Conservation (phyloP, 1,140 invertebrate species). For the Caerostris extrusa region DNA sequence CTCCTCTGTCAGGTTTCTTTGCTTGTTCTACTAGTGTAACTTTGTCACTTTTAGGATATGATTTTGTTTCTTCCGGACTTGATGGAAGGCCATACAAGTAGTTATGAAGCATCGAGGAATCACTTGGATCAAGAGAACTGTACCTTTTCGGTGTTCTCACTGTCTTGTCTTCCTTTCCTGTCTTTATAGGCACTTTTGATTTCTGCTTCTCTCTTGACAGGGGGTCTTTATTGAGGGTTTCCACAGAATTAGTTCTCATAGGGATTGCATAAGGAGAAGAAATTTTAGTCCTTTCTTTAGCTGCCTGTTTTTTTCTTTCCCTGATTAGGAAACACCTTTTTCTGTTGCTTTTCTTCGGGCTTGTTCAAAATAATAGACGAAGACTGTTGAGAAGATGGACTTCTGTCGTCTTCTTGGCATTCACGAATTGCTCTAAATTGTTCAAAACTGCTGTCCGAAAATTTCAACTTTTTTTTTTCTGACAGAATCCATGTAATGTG, state of each 20-base stretch:
- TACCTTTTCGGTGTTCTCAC: neutral
- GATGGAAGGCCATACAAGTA: neutral
- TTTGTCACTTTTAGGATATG: neutral
- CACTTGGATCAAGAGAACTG: neutral
- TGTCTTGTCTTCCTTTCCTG: neutral
- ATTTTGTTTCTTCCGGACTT: neutral
- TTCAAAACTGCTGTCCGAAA: neutral
- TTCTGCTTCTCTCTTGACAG: neutral
- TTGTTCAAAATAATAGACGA: neutral
- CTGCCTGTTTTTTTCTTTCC: neutral
- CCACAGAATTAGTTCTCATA: too few species aligned
- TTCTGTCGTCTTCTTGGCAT: neutral
- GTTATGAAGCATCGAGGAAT: neutral
- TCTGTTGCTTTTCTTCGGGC: neutral
- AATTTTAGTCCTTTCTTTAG: neutral
- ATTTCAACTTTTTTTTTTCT: neutral
- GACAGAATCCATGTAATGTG: neutral
- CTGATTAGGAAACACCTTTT: neutral
- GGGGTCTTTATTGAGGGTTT: neutral
- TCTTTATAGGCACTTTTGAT: neutral
- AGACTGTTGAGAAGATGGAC: neutral
- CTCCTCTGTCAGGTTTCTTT: neutral
- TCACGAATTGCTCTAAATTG: too few species aligned
- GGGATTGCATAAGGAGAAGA: neutral
- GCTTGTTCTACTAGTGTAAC: neutral